Evolutionary conservation across 2,113 vertebrate genomes (phyloP).

Genomic region (Malurus alboscapulatus): DNA sequence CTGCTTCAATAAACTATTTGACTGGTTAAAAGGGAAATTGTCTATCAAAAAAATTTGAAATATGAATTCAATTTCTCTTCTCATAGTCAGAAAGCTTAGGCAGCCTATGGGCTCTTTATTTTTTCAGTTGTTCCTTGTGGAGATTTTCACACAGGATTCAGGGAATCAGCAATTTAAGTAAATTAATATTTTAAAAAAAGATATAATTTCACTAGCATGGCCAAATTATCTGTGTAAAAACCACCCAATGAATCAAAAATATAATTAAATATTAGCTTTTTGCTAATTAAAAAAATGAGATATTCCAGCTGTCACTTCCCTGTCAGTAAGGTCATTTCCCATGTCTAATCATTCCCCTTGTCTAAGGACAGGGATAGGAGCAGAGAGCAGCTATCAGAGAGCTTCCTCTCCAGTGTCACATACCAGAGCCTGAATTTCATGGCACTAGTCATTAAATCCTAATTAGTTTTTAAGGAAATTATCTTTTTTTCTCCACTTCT

Average conservation of each 20-base stretch:
- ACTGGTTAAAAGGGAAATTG: background rate
- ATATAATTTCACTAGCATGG: background rate
- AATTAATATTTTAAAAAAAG: background rate
- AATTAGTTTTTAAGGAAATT: background rate
- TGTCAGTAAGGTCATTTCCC: background rate
- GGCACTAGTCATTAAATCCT: background rate
- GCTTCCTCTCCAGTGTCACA: background rate
- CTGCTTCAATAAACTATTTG: background rate
- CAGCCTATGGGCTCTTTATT: background rate
- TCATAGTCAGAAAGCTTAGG: background rate
- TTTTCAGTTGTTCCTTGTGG: background rate
- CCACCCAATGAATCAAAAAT: background rate
- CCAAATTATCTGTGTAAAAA: background rate
- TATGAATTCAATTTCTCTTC: background rate
- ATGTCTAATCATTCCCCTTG: background rate
- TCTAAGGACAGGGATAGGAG: background rate
- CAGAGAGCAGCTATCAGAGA: background rate
- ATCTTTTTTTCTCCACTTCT: background rate
- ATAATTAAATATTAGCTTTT: conserved; percentile 24
- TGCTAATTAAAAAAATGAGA: background rate
- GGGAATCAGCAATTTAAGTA: background rate
- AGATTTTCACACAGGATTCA: background rate
- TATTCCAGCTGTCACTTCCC: background rate
- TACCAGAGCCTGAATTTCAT: background rate
- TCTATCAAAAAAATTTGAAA: background rate